Conservation (phyloP, 2,888 invertebrate species). For the Elysia crispata region DNA sequence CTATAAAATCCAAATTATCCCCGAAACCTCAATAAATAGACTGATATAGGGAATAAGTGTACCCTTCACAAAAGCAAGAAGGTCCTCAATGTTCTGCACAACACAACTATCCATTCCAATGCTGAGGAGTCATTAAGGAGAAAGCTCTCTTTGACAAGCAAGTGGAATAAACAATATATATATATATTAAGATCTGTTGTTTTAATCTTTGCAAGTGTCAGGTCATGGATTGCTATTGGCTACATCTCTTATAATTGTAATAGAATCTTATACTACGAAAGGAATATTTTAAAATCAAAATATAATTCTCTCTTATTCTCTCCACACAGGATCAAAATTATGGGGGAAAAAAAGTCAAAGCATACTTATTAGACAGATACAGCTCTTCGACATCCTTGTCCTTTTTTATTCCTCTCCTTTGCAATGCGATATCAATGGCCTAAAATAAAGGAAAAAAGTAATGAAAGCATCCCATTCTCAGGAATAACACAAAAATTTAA, state of each 20-base stretch:
- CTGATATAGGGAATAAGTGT: too few relatives aligned
- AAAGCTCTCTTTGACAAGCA: not conserved
- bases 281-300: too few relatives aligned
- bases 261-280: too few relatives aligned
- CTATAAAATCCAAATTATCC: too few relatives aligned
- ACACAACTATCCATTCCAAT: not conserved
- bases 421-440: conserved; percentile 29
- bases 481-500: not conserved
- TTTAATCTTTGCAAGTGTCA: too few relatives aligned
- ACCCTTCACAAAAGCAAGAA: too few relatives aligned
- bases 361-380: conserved; percentile 42
- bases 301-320: not conserved
- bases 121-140: not conserved
- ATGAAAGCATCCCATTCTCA: not conserved
- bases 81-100: too few relatives aligned
- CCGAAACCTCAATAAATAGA: too few relatives aligned
- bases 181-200: too few relatives aligned
- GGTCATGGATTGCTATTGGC: not conserved
- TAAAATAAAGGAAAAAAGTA: not conserved
- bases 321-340: not conserved
- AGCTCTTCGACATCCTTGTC: conserved; percentile 46
- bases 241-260: too few relatives aligned
- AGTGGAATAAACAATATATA: too few relatives aligned
- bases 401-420: conserved; percentile 31
- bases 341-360: not conserved